Percentiles rank a stretch among this genome's conserved stretches.
Evolutionary conservation across 1,140 invertebrate genomes (phyloP).

Genomic region (Drosophila lowei): DNA sequence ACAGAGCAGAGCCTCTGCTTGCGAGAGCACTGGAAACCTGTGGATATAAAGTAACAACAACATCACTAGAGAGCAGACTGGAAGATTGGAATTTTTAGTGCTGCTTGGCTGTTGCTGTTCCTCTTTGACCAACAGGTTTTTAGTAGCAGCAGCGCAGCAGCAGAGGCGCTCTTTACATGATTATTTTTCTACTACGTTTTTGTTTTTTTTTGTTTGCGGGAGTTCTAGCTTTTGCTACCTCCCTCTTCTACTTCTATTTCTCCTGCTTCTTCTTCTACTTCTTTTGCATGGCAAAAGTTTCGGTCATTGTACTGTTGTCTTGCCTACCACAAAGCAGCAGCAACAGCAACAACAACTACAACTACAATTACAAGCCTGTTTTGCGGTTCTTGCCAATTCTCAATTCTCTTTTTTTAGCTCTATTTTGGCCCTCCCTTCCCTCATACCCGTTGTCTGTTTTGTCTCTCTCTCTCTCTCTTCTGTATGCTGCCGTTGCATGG

Average conservation of each 20-base stretch:
- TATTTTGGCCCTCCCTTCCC: slow-evolving; percentile 55
- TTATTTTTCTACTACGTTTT: slow-evolving; percentile 72
- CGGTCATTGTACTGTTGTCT: slow-evolving; percentile 72
- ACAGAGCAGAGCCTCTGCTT: slow-evolving; percentile 1
- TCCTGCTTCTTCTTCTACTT: slow-evolving; percentile 19
- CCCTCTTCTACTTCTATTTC: slow-evolving; percentile 11
- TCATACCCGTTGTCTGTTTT: slow-evolving; percentile 14
- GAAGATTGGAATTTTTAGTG: slow-evolving; percentile 79
- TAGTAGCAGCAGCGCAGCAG: slow-evolving; percentile 32
- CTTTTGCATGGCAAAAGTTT: slow-evolving; percentile 64
- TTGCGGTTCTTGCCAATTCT: slow-evolving; percentile 4
- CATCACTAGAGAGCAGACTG: slow-evolving; percentile 64
- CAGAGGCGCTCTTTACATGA: slow-evolving; percentile 13
- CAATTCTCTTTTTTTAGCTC: slow-evolving; percentile 33
- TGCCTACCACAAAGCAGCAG: slow-evolving; percentile 31
- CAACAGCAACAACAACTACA: slow-evolving; percentile 26
- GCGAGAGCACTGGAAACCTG: slow-evolving; percentile 11
- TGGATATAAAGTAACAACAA: slow-evolving; percentile 29
- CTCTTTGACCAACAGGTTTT: slow-evolving; percentile 56
- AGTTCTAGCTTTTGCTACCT: slow-evolving; percentile 44
- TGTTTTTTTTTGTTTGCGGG: slow-evolving; percentile 68
- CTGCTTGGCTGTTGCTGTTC: slow-evolving; percentile 45
- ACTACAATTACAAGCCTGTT: slow-evolving; percentile 28
- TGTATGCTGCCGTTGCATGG: slow-evolving; percentile 33
- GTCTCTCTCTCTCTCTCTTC: slow-evolving; percentile 28